A percentile compares a stretch with the other conserved stretches of the same genome.
Evolutionary conservation across 2,888 invertebrate species (phyloP).

Genomic region (Dendrolimus pini): DNA sequence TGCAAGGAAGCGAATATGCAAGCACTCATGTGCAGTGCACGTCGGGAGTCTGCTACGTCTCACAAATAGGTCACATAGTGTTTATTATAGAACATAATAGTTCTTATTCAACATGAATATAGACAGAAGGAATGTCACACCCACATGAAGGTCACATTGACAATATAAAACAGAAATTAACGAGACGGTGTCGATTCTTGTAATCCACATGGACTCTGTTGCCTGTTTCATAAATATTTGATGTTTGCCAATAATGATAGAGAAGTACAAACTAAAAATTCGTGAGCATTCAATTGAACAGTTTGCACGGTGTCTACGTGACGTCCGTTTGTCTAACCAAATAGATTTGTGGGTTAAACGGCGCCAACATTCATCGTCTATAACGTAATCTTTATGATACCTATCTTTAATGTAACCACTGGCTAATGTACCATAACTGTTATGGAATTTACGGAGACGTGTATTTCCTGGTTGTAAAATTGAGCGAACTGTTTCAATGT

Average conservation of each 20-base stretch:
- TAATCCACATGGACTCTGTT: constrained; percentile 11
- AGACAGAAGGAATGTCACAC: constrained; percentile 14
- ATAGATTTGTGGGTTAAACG: constrained; percentile 36
- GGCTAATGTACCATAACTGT: constrained; percentile 44
- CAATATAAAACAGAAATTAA: not conserved
- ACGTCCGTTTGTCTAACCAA: constrained; percentile 49
- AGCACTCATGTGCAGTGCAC: constrained; percentile 44
- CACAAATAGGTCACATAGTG: constrained; percentile 53
- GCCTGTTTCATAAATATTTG: constrained; percentile 22
- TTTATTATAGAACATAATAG: constrained; percentile 45
- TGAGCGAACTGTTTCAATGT: constrained; percentile 64
- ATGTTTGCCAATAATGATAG: constrained; percentile 32
- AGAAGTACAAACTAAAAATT: constrained; percentile 30
- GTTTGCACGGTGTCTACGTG: constrained; percentile 43
- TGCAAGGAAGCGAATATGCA: constrained; percentile 55
- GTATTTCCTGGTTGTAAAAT: constrained; percentile 62
- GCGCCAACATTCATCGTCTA: constrained; percentile 52
- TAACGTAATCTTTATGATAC: constrained; percentile 22
- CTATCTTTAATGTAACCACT: constrained; percentile 32
- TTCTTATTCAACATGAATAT: constrained; percentile 45
- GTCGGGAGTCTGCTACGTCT: constrained; percentile 3
- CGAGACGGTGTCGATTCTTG: not conserved
- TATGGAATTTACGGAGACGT: constrained; percentile 39
- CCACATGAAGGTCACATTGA: not conserved
- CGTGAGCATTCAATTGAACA: constrained; percentile 48